Evolutionary conservation across 2,888 invertebrate species (phyloP).

Genomic region (Andricus curvator): DNA sequence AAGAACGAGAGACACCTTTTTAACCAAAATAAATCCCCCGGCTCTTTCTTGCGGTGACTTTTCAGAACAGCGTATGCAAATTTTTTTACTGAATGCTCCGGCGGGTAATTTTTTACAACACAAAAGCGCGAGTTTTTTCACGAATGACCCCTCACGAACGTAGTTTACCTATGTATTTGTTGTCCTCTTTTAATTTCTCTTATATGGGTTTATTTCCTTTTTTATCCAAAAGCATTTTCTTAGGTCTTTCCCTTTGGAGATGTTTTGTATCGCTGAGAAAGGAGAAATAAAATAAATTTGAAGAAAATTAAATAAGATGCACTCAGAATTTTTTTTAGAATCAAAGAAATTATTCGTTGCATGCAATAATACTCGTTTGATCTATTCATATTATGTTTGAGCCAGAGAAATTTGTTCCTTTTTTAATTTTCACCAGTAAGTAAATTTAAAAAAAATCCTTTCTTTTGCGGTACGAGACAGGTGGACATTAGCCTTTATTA

Average conservation of each 20-base stretch:
- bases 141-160: slow-evolving; percentile 43
- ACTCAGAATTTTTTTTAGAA: neutral
- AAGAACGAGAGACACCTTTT: slow-evolving; percentile 52
- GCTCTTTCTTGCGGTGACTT: slow-evolving; percentile 54
- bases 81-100: slow-evolving; percentile 39
- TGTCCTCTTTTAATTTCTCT: slow-evolving; percentile 44
- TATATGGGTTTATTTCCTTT: slow-evolving; percentile 60
- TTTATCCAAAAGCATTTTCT: slow-evolving; percentile 73
- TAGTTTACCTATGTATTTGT: slow-evolving; percentile 36
- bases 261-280: slow-evolving; percentile 69
- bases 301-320: neutral
- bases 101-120: slow-evolving; percentile 47
- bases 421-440: neutral
- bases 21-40: slow-evolving; percentile 51
- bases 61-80: slow-evolving; percentile 37
- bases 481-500: slow-evolving; percentile 75
- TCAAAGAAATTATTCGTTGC: neutral
- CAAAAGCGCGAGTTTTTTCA: slow-evolving; percentile 60
- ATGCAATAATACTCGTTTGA: neutral
- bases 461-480: slow-evolving; percentile 64
- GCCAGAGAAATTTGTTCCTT: neutral
- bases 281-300: slow-evolving; percentile 31
- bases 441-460: slow-evolving; percentile 17
- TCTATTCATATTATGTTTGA: neutral
- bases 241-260: slow-evolving; percentile 71